Evolutionary conservation across 1,140 invertebrate species (phyloP), one percentile per base, ranked within the genome.

Genomic region (Mya arenaria): DNA sequence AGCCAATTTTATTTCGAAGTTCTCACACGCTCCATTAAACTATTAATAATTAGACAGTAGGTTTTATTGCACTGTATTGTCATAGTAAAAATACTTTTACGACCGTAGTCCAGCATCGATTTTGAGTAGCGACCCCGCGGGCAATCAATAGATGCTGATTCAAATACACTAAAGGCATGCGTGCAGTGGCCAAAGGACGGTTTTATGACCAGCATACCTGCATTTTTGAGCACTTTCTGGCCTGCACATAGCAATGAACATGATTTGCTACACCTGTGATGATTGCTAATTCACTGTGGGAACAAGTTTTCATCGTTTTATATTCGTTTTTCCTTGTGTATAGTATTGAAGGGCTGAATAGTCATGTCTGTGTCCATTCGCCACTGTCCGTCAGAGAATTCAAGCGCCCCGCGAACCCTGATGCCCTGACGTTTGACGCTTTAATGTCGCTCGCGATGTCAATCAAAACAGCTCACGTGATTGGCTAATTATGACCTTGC

Each of bases 1-100:
- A 68, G n/a, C 15, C 17, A 23, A 44, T 63, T 68, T 80, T 80
- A 68, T 80, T 80, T 62, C 72, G 25, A 56, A 69, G 41, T 39
- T 39, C 23, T 41, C 6, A 19, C 55, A 80, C 66, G 77, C 65
- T 80, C 71, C 77, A 56, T 80, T 80, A 55, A 66, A 68, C 66
- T 69, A 69, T 71, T 80, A 80, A 80, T 80, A 80, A 80, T 80
- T 80, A 80, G 77, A 80, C 77, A 69, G 63, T 60, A 25, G 48
- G 48, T 65, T 80, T 80, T 80, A 69, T 69, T 80, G 69, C 55
- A 17, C 30, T 30, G 41, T 80, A 80, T 80, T 80, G 77, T 80
- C 56, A 80, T 56, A 52, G 77, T 52, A 39, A 71, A 80, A 80
- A 69, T 71, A 48, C 25, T 69, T 80, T 80, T 80, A 80, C 56